Percentiles rank a stretch among this genome's conserved stretches.
These are phyloP conservation scores for Thaumatotibia leucotreta DNA, from an alignment of 1,140 invertebrate genomes.

Conservation along the genomic window DNA sequence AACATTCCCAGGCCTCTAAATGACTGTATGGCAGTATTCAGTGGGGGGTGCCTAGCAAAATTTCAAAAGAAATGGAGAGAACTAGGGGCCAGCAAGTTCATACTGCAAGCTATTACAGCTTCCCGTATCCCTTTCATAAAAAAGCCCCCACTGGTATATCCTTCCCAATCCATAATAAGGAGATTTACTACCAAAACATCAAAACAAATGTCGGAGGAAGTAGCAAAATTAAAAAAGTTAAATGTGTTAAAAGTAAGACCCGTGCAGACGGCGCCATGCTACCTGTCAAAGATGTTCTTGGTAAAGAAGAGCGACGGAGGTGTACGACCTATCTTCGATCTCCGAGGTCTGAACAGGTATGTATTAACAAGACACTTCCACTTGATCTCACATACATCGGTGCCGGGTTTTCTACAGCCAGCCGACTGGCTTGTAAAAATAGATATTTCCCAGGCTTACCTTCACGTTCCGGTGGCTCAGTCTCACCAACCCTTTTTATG, in stretches of 20 bases:
- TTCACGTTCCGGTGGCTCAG: conserved; percentile 32
- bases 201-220: conserved; percentile 26
- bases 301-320: conserved; percentile 11
- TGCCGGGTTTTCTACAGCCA: conserved; percentile 17
- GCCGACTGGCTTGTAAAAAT: conserved; percentile 30
- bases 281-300: conserved; percentile 38
- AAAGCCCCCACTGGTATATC: conserved; percentile 25
- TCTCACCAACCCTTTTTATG: conserved; percentile 27
- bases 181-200: conserved; percentile 22
- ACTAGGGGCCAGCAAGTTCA: conserved; percentile 22
- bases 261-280: conserved; percentile 15
- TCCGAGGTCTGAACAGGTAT: conserved; percentile 25
- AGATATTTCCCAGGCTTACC: conserved; percentile 32
- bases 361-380: conserved; percentile 4
- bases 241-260: conserved; percentile 23
- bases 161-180: not conserved
- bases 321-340: conserved; percentile 30
- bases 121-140: conserved; percentile 27
- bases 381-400: conserved; percentile 16
- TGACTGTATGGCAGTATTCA: conserved; percentile 17
- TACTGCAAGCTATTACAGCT: conserved; percentile 31
- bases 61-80: conserved; percentile 24
- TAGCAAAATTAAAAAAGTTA: conserved; percentile 19
- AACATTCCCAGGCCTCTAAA: not conserved
- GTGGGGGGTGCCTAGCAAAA: conserved; percentile 23